These are phyloP conservation scores for Gymnorhina tibicen DNA, from an alignment of 2,113 vertebrate species.

Conservation along the genomic window DNA sequence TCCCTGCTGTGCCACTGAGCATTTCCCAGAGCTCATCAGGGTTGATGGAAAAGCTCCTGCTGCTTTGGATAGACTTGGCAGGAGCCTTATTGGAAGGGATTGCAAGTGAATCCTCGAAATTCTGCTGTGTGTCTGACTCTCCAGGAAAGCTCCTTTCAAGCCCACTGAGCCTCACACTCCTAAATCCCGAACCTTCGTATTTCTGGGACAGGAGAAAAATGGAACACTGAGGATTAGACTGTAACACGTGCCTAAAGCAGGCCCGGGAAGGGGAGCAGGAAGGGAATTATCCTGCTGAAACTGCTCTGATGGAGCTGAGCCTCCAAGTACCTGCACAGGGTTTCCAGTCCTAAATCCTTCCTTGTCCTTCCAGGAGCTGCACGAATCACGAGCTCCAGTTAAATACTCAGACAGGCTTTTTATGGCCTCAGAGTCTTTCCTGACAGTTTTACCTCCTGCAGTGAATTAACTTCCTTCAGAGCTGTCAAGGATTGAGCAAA, in stretches of 20 bases:
- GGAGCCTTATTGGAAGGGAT: background rate
- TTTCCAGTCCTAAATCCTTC: background rate
- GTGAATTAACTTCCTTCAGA: background rate
- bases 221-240: background rate
- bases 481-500: background rate
- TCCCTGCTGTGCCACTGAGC: background rate
- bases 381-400: background rate
- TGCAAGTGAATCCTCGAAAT: background rate
- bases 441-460: background rate
- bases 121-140: background rate
- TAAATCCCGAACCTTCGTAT: background rate
- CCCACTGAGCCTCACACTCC: background rate
- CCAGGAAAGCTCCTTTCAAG: background rate
- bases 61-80: background rate
- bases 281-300: background rate
- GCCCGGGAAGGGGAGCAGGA: background rate
- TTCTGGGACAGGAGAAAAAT: background rate
- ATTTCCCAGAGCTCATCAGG: background rate
- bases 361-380: background rate
- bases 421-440: background rate
- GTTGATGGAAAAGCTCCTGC: background rate
- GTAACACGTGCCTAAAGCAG: background rate
- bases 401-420: background rate
- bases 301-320: background rate
- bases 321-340: background rate